Conservation (phyloP, 2,888 invertebrate genomes). For the Polietes domitor region DNA sequence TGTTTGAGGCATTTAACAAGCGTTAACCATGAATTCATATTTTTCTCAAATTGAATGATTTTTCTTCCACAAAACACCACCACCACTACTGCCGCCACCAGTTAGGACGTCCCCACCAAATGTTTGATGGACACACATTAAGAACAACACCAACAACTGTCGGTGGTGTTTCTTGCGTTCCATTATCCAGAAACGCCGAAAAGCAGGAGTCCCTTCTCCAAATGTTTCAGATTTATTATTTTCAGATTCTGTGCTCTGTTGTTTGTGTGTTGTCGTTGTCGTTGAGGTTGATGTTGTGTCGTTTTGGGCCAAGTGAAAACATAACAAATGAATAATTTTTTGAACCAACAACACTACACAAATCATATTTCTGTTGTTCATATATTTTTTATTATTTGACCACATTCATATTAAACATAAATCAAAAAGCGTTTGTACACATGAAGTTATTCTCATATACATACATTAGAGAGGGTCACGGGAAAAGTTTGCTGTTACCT, state of each 20-base stretch:
- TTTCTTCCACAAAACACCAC: slow-evolving; percentile 23
- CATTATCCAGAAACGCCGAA: not conserved
- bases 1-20: slow-evolving; percentile 66
- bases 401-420: slow-evolving; percentile 40
- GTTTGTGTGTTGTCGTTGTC: not conserved
- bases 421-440: slow-evolving; percentile 46
- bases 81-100: slow-evolving; percentile 19
- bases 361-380: slow-evolving; percentile 43
- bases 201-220: slow-evolving; percentile 33
- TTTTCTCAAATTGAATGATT: slow-evolving; percentile 64
- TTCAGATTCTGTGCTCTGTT: slow-evolving; percentile 32
- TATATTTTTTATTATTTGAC: slow-evolving; percentile 36
- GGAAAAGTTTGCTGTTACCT: too few relatives aligned
- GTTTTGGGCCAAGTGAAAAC: slow-evolving; percentile 50
- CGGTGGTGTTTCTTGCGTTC: slow-evolving; percentile 35
- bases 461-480: not conserved
- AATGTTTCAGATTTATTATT: slow-evolving; percentile 52
- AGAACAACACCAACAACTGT: slow-evolving; percentile 63
- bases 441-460: not conserved
- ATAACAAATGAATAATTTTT: slow-evolving; percentile 48
- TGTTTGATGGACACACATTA: slow-evolving; percentile 67
- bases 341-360: slow-evolving; percentile 40
- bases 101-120: slow-evolving; percentile 18
- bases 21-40: slow-evolving; percentile 65
- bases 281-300: slow-evolving; percentile 19